A percentile compares a stretch with the other conserved stretches of the same genome.
These are phyloP conservation scores for Baronia brevicornis DNA, from an alignment of 2,888 invertebrate species.

Conservation along the genomic window DNA sequence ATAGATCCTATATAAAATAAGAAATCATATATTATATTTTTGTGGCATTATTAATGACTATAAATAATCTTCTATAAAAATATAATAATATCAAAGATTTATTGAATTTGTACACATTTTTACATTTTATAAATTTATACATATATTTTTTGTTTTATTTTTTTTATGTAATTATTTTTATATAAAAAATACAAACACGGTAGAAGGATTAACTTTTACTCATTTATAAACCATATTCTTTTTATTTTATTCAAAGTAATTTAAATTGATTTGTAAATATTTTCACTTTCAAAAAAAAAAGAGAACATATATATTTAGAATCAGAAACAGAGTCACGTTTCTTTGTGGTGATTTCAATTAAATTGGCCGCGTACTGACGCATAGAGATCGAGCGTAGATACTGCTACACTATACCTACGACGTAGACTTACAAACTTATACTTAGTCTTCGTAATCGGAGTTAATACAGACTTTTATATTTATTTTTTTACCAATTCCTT, in stretches of 20 bases:
- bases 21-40: no score
- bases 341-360: conserved; percentile 32
- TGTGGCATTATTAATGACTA: no score
- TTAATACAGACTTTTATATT: conserved; percentile 1
- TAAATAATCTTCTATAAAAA: no score
- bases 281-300: no score
- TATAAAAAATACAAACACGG: neutral
- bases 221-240: no score
- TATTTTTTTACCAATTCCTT: no score
- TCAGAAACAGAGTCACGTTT: conserved; percentile 19
- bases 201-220: neutral
- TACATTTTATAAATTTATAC: no score
- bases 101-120: no score
- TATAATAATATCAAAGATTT: no score
- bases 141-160: no score
- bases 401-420: conserved; percentile 34
- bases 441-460: no score
- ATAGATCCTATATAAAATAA: no score
- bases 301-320: conserved; percentile 4
- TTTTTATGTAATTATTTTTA: neutral
- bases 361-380: conserved; percentile 36
- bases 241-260: neutral
- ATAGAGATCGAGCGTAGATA: conserved; percentile 45
- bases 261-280: conserved; percentile 3
- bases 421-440: conserved; percentile 35